Conservation (phyloP, 2,113 vertebrate species). For the Oryzias melastigma region DNA sequence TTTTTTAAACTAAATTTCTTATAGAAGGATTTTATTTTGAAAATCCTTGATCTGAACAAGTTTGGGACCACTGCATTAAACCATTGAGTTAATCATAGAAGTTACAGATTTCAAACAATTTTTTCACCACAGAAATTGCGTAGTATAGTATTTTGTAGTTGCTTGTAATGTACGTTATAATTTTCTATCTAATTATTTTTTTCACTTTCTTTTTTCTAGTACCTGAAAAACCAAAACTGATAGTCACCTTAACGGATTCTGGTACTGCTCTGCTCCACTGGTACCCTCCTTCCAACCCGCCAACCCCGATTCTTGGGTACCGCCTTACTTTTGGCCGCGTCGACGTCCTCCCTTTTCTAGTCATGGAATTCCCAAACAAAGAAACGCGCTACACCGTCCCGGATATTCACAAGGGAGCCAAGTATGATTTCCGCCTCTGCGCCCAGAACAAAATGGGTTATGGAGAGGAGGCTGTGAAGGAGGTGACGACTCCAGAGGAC, state of each 20-base stretch:
- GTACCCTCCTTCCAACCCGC: slow-evolving; percentile 86
- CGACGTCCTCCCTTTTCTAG: slow-evolving; percentile 82
- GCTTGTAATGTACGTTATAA: slow-evolving; percentile 39
- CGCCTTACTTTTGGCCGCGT: slow-evolving; percentile 89
- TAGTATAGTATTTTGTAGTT: background rate
- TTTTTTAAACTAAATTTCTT: no score
- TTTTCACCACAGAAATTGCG: no score
- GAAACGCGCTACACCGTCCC: slow-evolving; percentile 88
- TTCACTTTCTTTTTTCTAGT: slow-evolving; percentile 77
- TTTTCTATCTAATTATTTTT: slow-evolving; percentile 39
- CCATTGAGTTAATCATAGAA: slow-evolving; percentile 17
- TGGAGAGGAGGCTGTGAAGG: slow-evolving; percentile 88
- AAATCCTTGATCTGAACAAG: no score
- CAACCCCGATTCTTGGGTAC: slow-evolving; percentile 89
- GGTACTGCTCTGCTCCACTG: slow-evolving; percentile 89
- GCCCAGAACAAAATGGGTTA: slow-evolving; percentile 94
- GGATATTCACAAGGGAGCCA: slow-evolving; percentile 90
- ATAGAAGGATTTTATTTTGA: no score
- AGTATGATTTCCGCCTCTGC: slow-evolving; percentile 88
- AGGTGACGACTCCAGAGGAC: slow-evolving; percentile 87
- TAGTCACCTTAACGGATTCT: slow-evolving; percentile 85
- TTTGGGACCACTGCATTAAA: slow-evolving; percentile 15
- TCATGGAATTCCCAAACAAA: slow-evolving; percentile 86
- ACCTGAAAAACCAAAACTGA: slow-evolving; percentile 88
- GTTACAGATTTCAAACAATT: no score